These are phyloP conservation scores for Erannis defoliaria DNA, from an alignment of 2,888 invertebrate species.

Conservation along the genomic window DNA sequence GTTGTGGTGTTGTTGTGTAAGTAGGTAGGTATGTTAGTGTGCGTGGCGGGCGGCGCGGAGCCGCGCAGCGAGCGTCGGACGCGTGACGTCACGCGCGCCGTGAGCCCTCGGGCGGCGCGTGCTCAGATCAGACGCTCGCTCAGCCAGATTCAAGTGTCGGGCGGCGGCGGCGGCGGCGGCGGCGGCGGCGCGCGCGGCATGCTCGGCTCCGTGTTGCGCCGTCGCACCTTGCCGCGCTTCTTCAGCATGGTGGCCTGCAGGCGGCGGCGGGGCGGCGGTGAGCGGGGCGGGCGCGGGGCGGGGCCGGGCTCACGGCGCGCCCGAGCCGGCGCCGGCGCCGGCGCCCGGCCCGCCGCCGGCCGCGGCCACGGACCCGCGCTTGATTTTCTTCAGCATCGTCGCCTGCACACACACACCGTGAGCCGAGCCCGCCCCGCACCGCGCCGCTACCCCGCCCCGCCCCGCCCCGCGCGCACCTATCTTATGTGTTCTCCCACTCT, in stretches of 20 bases:
- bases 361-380: slow-evolving; percentile 95
- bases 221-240: slow-evolving; percentile 98
- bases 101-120: slow-evolving; percentile 80
- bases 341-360: slow-evolving; percentile 80
- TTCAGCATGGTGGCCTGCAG: slow-evolving; percentile 99
- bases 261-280: slow-evolving; percentile 51
- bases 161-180: slow-evolving; percentile 71
- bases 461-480: slow-evolving; percentile 31
- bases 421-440: slow-evolving; percentile 54
- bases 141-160: slow-evolving; percentile 90
- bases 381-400: slow-evolving; percentile 99
- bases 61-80: slow-evolving; percentile 68
- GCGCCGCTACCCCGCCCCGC: slow-evolving; percentile 43
- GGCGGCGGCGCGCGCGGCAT: slow-evolving; percentile 84
- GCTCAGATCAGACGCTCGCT: slow-evolving; percentile 90
- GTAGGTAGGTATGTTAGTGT: slow-evolving; percentile 12
- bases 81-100: slow-evolving; percentile 63
- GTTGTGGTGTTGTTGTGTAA: slow-evolving; percentile 9
- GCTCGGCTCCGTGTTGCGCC: slow-evolving; percentile 96
- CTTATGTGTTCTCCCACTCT: too few species aligned
- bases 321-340: slow-evolving; percentile 86
- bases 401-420: slow-evolving; percentile 90
- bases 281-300: slow-evolving; percentile 60
- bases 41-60: slow-evolving; percentile 32
- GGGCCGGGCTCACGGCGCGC: slow-evolving; percentile 86